Conservation (phyloP, 2,113 vertebrate genomes). For the Origma solitaria region DNA sequence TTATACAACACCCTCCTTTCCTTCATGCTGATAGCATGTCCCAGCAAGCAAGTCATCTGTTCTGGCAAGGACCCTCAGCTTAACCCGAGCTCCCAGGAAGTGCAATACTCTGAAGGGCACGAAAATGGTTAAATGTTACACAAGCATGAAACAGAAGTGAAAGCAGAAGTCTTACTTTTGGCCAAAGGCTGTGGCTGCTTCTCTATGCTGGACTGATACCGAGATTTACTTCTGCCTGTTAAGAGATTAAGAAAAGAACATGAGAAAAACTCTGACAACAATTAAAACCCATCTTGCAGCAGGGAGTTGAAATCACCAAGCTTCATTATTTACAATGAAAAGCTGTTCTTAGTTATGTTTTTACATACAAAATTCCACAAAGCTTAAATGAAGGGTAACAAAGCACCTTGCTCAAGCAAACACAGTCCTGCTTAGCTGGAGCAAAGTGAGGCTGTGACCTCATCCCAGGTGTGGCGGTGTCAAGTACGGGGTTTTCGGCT, state of each 20-base stretch:
- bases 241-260: neutral
- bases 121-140: neutral
- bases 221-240: conserved; percentile 13
- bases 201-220: neutral
- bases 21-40: neutral
- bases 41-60: neutral
- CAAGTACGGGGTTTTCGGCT: neutral
- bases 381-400: neutral
- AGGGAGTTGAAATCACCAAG: neutral
- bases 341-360: neutral
- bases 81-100: neutral
- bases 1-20: neutral
- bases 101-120: neutral
- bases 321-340: neutral
- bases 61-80: neutral
- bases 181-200: neutral
- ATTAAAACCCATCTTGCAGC: neutral
- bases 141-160: neutral
- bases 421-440: neutral
- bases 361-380: neutral
- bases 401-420: neutral
- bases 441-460: neutral
- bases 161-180: conserved; percentile 59
- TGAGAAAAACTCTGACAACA: neutral
- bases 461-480: neutral